phyloP scores from a whole-genome alignment of 2,888 invertebrate genomes.

The Hartigia nigra region DNA sequence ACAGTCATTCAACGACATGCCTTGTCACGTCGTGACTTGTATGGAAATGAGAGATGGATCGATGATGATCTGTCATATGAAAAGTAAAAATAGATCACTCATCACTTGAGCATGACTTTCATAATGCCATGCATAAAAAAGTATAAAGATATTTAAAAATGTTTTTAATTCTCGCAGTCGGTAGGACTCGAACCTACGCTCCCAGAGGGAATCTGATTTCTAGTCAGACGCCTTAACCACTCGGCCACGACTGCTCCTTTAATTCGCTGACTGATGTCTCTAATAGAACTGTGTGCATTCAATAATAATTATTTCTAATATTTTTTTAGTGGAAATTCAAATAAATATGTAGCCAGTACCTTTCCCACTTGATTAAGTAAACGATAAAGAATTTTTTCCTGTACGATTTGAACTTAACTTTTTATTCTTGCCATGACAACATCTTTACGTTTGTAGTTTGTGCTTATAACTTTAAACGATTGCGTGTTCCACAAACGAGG shows the following conservation, averaged over 20 bases:
- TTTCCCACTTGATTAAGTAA: not conserved
- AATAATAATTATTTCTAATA: not conserved
- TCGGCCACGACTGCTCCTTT: slow-evolving; percentile 81
- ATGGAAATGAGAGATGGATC: not conserved
- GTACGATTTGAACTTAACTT: no score
- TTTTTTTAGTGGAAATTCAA: not conserved
- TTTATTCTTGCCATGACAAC: no score
- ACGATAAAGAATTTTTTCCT: not conserved
- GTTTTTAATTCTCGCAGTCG: slow-evolving; percentile 72
- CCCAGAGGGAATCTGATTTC: slow-evolving; percentile 92
- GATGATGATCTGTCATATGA: not conserved
- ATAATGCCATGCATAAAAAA: not conserved
- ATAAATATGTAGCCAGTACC: not conserved
- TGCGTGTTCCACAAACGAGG: no score
- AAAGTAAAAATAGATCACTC: not conserved
- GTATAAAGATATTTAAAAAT: not conserved
- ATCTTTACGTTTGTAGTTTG: no score
- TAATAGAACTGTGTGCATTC: not conserved
- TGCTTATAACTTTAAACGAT: no score
- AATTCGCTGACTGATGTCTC: not conserved
- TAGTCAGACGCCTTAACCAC: slow-evolving; percentile 91
- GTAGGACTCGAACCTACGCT: slow-evolving; percentile 92
- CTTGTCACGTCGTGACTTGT: not conserved
- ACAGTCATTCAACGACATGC: not conserved
- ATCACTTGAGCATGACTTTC: not conserved